Percentiles rank a stretch among this genome's conserved stretches.
These are phyloP conservation scores for Heterochromis multidens DNA, from an alignment of 2,113 vertebrate species.

Conservation along the genomic window DNA sequence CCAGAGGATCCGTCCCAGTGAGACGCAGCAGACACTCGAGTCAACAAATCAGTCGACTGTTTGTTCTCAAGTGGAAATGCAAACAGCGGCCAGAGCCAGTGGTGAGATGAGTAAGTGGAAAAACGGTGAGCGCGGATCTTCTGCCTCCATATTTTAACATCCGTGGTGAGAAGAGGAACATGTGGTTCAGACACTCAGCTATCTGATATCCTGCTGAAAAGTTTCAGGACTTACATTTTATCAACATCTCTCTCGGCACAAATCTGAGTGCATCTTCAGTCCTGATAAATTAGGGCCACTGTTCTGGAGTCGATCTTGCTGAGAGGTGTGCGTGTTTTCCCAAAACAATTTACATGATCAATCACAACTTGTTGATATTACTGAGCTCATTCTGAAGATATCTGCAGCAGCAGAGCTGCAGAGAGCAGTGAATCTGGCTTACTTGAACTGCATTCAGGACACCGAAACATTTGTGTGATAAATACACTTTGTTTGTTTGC, in stretches of 20 bases:
- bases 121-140: neutral
- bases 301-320: neutral
- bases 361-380: neutral
- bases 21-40: slow-evolving; percentile 8
- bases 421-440: neutral
- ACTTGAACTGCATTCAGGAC: neutral
- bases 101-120: slow-evolving; percentile 12
- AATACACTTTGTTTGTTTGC: slow-evolving; percentile 25
- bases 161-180: neutral
- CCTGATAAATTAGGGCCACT: neutral
- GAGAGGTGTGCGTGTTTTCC: neutral
- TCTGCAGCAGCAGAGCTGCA: neutral
- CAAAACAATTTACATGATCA: neutral
- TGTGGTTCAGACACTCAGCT: neutral
- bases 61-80: slow-evolving; percentile 35
- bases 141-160: neutral
- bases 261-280: neutral
- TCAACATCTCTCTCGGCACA: neutral
- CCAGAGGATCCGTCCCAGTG: neutral
- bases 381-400: neutral
- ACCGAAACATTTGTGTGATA: neutral
- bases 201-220: neutral
- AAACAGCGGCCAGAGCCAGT: neutral
- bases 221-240: neutral
- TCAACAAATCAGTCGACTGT: slow-evolving; percentile 30